A percentile compares a stretch with the other conserved stretches of the same genome.
phyloP scores from a whole-genome alignment of 2,797 vertebrate species.

The Schizothorax lantsangensis region DNA sequence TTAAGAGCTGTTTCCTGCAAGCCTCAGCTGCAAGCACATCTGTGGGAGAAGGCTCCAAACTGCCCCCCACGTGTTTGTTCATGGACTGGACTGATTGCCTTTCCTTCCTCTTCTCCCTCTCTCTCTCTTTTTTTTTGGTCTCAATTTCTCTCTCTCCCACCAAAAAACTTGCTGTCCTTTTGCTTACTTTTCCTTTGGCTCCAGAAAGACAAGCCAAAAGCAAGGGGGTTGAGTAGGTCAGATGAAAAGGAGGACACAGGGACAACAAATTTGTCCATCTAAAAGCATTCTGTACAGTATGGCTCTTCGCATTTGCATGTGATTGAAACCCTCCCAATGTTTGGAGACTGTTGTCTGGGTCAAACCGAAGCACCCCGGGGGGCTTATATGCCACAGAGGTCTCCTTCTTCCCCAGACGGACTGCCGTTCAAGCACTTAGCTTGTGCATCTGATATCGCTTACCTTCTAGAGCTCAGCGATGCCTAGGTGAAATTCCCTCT shows the following conservation, averaged over 20 bases:
- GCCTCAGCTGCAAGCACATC: conserved; percentile 83
- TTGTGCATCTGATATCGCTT: conserved; percentile 75
- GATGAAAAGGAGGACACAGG: conserved; percentile 25
- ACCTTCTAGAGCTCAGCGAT: conserved; percentile 68
- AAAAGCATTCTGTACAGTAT: neutral
- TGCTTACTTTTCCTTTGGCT: conserved; percentile 77
- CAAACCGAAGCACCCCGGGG: conserved; percentile 72
- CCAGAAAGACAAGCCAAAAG: conserved; percentile 61
- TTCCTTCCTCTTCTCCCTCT: conserved; percentile 85
- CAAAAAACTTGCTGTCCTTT: conserved; percentile 82
- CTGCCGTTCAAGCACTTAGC: conserved; percentile 12
- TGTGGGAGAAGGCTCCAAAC: conserved; percentile 76
- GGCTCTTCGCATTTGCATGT: conserved; percentile 42
- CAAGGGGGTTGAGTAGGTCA: conserved; percentile 42
- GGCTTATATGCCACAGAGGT: conserved; percentile 75
- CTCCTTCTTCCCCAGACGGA: conserved; percentile 68
- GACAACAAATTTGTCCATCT: conserved; percentile 9
- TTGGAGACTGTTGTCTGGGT: conserved; percentile 77
- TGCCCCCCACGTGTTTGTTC: conserved; percentile 82
- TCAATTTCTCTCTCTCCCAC: conserved; percentile 22
- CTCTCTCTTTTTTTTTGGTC: conserved; percentile 1
- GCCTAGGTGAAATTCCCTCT: conserved; percentile 53
- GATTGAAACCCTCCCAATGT: conserved; percentile 36
- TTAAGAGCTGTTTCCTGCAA: conserved; percentile 81
- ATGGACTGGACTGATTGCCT: conserved; percentile 88